phyloP scores from a whole-genome alignment of 1,140 invertebrate genomes.

The Laupala kohalensis region DNA sequence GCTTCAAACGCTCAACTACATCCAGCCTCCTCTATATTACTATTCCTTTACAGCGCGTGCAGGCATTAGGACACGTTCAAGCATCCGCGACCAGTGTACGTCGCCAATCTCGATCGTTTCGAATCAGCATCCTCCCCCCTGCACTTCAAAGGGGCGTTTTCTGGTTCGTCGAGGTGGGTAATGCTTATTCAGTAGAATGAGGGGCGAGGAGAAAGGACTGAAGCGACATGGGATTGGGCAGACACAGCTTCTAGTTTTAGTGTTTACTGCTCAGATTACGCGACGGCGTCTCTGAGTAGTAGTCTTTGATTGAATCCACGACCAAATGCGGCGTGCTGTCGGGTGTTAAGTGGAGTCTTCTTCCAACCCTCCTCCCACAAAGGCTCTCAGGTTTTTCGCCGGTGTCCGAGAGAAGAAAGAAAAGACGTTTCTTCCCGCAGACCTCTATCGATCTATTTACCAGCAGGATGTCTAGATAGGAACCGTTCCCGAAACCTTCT shows the following conservation, averaged over 20 bases:
- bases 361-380: too few species aligned
- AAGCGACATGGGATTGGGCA: neutral
- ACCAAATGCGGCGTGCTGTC: neutral
- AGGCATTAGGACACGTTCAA: neutral
- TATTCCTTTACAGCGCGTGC: neutral
- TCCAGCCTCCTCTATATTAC: too few species aligned
- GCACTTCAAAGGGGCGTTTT: too few species aligned
- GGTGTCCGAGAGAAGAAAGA: neutral
- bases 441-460: too few species aligned
- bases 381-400: too few species aligned
- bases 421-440: neutral
- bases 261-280: neutral
- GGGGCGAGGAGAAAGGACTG: neutral
- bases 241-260: neutral
- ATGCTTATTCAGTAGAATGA: too few species aligned
- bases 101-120: neutral
- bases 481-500: too few species aligned
- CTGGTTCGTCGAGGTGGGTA: too few species aligned
- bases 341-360: neutral
- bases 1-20: too few species aligned
- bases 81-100: too few species aligned
- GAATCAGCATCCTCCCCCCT: too few species aligned
- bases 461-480: too few species aligned
- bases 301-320: neutral
- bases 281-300: neutral